A percentile compares a stretch with the other conserved stretches of the same genome.
phyloP scores from a whole-genome alignment of 2,113 vertebrate genomes.

The Mormoops blainvillei region DNA sequence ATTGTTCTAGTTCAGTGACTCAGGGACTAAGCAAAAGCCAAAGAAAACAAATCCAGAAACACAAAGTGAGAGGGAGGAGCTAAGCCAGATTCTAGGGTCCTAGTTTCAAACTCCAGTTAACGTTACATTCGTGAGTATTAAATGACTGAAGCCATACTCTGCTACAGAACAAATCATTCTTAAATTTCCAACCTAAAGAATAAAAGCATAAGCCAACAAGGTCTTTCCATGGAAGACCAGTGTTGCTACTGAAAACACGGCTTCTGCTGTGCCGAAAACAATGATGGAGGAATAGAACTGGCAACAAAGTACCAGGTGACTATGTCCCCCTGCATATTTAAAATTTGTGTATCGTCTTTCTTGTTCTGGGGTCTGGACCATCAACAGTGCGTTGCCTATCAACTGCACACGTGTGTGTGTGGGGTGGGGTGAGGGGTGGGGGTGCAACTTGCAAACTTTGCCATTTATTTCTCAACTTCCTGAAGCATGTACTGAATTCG shows the following conservation, averaged over 20 bases:
- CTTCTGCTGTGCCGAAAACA: not conserved
- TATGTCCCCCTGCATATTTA: not conserved
- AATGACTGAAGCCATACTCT: not conserved
- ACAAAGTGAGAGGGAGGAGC: not conserved
- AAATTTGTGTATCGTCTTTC: not conserved
- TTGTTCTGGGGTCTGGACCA: not conserved
- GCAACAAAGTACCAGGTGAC: not conserved
- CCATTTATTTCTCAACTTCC: not conserved
- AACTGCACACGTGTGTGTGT: not conserved
- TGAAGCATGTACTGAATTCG: too few species aligned
- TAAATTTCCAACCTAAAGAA: not conserved
- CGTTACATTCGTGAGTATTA: not conserved
- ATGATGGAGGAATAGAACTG: not conserved
- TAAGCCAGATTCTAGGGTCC: not conserved
- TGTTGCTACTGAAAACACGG: not conserved
- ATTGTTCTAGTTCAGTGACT: not conserved
- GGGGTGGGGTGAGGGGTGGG: fast-evolving
- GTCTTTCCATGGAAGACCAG: not conserved
- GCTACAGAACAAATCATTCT: not conserved
- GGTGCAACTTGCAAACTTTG: not conserved
- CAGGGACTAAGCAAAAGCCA: not conserved
- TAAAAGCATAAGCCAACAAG: not conserved
- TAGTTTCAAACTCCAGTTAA: not conserved
- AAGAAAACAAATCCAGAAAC: not conserved
- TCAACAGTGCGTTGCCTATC: fast-evolving